These are phyloP conservation scores for Neopelma chrysocephalum DNA, from an alignment of 2,797 vertebrate species.

Conservation along the genomic window DNA sequence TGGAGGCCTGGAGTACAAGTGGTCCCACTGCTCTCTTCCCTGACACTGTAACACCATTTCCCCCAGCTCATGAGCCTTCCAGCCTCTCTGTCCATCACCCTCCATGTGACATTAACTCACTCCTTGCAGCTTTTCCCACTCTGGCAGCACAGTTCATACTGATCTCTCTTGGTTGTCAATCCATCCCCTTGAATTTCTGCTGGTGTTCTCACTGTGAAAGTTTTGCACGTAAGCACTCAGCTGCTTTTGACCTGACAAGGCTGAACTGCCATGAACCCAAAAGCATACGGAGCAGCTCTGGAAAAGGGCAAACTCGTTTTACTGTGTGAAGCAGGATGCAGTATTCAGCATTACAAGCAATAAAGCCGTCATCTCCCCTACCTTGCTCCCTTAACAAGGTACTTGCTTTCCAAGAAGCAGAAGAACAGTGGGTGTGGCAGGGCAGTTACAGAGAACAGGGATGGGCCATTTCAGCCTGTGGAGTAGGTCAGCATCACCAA, in stretches of 20 bases:
- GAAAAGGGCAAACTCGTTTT: conserved; percentile 9
- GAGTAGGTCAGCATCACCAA: background rate
- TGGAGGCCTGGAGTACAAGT: background rate
- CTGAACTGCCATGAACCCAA: background rate
- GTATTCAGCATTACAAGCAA: background rate
- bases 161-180: background rate
- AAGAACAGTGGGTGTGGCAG: background rate
- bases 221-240: background rate
- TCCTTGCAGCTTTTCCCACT: background rate
- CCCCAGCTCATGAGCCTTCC: background rate
- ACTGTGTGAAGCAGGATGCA: background rate
- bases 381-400: background rate
- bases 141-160: background rate
- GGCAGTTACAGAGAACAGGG: background rate
- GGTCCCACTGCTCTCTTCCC: background rate
- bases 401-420: conserved; percentile 30
- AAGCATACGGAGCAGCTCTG: background rate
- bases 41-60: background rate
- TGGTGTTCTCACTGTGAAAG: background rate
- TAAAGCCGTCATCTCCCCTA: background rate
- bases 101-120: accelerated
- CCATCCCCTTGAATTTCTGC: background rate
- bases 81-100: background rate
- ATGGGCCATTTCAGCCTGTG: background rate
- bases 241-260: background rate